Percentiles rank a stretch among this genome's conserved stretches.
Evolutionary conservation across 2,888 invertebrate genomes (phyloP).

Genomic region (Epinotia brunnichana): DNA sequence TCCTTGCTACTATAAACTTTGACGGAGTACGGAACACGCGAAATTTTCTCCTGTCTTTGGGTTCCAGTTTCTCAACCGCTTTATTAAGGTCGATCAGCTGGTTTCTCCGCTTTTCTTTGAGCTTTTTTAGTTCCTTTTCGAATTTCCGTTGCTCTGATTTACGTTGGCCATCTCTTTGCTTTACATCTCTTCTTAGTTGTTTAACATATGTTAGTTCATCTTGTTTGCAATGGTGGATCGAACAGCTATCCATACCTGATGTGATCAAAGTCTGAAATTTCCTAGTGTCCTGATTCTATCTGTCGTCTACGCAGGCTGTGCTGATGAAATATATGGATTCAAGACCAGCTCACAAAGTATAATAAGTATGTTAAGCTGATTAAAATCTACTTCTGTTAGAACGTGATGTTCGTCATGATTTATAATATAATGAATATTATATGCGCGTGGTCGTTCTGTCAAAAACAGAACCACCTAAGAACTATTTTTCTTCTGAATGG

Average conservation of each 20-base stretch:
- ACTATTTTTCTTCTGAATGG: no score
- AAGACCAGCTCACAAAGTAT: no score
- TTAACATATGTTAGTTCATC: constrained; percentile 1
- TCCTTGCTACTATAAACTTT: constrained; percentile 12
- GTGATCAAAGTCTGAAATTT: not conserved
- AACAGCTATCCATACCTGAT: constrained; percentile 6
- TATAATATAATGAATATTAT: not conserved
- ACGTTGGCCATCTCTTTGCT: not conserved
- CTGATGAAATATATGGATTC: not conserved
- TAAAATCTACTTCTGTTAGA: not conserved
- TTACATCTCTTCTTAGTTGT: constrained; percentile 9
- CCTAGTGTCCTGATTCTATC: no score
- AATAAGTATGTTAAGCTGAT: not conserved
- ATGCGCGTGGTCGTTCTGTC: not conserved
- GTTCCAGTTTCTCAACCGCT: constrained; percentile 5
- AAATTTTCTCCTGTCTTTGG: not conserved
- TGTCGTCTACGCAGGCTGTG: not conserved
- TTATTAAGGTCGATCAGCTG: not conserved
- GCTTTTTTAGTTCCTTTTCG: not conserved
- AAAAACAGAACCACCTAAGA: no score
- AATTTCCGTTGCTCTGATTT: not conserved
- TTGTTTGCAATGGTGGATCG: constrained; percentile 5
- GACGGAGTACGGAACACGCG: constrained; percentile 15
- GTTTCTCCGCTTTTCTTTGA: not conserved
- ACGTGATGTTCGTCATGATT: not conserved